These are phyloP conservation scores for Drosophila multiciliata DNA, from an alignment of 2,888 invertebrate genomes.

Conservation along the genomic window DNA sequence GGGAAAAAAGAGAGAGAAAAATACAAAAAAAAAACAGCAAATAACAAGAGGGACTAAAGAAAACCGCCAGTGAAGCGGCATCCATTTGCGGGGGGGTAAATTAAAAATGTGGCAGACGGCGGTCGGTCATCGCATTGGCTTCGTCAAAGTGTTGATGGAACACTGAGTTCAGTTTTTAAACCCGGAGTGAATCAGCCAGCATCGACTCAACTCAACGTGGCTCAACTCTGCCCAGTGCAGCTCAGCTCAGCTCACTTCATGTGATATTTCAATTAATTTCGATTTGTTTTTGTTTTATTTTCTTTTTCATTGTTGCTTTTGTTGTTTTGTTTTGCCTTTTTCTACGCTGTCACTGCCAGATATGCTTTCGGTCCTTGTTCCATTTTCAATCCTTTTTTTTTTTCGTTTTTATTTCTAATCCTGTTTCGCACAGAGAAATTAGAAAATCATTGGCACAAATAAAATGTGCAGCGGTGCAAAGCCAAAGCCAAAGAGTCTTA, in stretches of 20 bases:
- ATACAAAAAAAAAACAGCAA: neutral
- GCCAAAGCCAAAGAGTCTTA: slow-evolving; percentile 41
- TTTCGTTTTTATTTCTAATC: neutral
- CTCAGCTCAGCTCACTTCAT: slow-evolving; percentile 31
- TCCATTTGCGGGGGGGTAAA: slow-evolving; percentile 57
- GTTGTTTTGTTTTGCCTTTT: neutral
- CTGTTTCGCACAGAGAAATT: slow-evolving; percentile 49
- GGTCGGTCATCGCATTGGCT: slow-evolving; percentile 42
- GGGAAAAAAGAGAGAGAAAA: slow-evolving; percentile 16
- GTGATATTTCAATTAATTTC: slow-evolving; percentile 76
- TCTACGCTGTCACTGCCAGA: slow-evolving; percentile 33
- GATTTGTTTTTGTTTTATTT: slow-evolving; percentile 50
- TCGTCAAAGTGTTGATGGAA: slow-evolving; percentile 67
- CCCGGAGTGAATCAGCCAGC: slow-evolving; percentile 20
- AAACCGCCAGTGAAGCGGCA: slow-evolving; percentile 42
- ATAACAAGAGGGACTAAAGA: slow-evolving; percentile 26
- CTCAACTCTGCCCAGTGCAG: neutral
- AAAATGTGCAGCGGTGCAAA: slow-evolving; percentile 57
- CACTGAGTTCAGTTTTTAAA: slow-evolving; percentile 32
- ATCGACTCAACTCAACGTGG: neutral
- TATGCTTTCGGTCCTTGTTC: slow-evolving; percentile 26
- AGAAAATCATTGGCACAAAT: slow-evolving; percentile 77
- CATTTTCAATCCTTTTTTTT: slow-evolving; percentile 40
- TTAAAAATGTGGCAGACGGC: slow-evolving; percentile 70
- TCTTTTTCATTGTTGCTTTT: neutral